Conservation (phyloP, 2,797 vertebrate genomes). For the Perdix hodgsoniae region DNA sequence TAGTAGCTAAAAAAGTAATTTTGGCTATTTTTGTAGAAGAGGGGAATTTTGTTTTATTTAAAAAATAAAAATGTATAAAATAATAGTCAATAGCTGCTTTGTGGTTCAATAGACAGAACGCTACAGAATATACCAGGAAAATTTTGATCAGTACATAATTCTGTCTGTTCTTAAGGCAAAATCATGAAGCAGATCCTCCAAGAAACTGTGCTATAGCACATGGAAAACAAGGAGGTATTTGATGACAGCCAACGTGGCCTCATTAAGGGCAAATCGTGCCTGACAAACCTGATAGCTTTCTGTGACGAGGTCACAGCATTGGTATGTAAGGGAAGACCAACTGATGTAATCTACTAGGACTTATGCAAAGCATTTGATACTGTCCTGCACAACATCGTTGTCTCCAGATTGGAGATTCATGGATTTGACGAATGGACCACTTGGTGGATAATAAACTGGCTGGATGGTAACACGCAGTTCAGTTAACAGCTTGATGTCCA, state of each 20-base stretch:
- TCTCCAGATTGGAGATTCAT: not conserved
- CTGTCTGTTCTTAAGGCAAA: not conserved
- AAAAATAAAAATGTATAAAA: not conserved
- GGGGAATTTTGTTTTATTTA: not conserved
- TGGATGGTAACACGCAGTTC: not conserved
- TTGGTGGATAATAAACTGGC: not conserved
- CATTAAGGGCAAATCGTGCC: not conserved
- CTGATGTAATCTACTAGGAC: not conserved
- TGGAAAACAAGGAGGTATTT: not conserved
- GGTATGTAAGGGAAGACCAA: not conserved
- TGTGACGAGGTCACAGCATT: not conserved
- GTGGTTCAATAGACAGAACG: not conserved
- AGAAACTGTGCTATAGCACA: not conserved
- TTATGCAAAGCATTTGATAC: not conserved
- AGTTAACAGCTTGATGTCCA: not conserved
- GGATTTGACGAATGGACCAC: not conserved
- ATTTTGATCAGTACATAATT: not conserved
- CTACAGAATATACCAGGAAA: not conserved
- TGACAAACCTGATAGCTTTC: not conserved
- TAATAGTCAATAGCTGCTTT: slow-evolving; percentile 22
- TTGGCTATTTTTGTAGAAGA: not conserved
- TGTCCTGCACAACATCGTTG: not conserved
- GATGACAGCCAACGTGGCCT: not conserved
- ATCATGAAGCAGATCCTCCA: not conserved
- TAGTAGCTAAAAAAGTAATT: not conserved